A percentile compares a stretch with the other conserved stretches of the same genome.
These are phyloP conservation scores for Erebia ligea DNA, from an alignment of 2,888 invertebrate genomes.

Conservation along the genomic window DNA sequence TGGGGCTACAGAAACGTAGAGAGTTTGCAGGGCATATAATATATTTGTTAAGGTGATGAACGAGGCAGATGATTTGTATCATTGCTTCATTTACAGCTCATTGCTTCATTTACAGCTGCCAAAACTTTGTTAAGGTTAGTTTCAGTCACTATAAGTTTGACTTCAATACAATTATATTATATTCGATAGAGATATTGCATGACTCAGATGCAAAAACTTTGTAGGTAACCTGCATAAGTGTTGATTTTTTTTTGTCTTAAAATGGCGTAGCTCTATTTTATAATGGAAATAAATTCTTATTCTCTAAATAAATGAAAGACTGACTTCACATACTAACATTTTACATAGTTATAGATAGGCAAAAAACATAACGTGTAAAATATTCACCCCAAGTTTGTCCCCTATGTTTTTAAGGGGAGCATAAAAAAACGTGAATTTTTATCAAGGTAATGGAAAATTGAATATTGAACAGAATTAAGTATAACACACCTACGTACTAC, in stretches of 20 bases:
- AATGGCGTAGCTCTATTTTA: neutral
- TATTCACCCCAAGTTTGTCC: constrained; percentile 22
- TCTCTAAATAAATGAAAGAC: neutral
- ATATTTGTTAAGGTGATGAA: constrained; percentile 24
- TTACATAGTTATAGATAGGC: constrained; percentile 17
- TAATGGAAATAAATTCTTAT: too few species aligned
- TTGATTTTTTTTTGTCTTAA: too few species aligned
- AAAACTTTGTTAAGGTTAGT: constrained; percentile 9
- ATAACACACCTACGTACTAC: too few species aligned
- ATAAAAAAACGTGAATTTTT: constrained; percentile 1
- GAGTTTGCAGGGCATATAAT: constrained; percentile 25
- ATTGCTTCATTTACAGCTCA: constrained; percentile 21
- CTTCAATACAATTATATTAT: too few species aligned
- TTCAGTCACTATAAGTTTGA: neutral
- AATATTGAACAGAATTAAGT: constrained; percentile 5
- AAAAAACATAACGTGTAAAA: constrained; percentile 23
- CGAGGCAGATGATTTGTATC: constrained; percentile 27
- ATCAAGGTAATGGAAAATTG: constrained; percentile 14
- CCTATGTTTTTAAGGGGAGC: constrained; percentile 11
- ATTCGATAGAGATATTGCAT: too few species aligned
- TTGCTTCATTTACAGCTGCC: constrained; percentile 20
- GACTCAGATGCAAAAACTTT: too few species aligned
- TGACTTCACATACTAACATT: constrained; percentile 8
- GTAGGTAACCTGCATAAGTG: too few species aligned
- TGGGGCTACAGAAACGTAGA: constrained; percentile 10